phyloP scores from a whole-genome alignment of 2,888 invertebrate species.

The Orthosia gracilis region DNA sequence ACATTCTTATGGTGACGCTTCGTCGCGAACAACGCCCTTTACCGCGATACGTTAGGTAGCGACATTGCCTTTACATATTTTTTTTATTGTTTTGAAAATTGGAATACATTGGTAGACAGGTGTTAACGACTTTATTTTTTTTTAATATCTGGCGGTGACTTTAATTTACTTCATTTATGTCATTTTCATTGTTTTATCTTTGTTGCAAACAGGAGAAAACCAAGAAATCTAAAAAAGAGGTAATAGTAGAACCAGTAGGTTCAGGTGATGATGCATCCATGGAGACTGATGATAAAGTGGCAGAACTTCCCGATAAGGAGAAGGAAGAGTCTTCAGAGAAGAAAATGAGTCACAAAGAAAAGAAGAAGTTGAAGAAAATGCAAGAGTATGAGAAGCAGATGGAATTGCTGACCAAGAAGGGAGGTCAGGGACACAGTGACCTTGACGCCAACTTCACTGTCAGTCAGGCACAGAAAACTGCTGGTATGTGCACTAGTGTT shows the following conservation, averaged over 20 bases:
- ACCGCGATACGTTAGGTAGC: no score
- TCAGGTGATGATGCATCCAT: slow-evolving; percentile 73
- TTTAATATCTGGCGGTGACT: no score
- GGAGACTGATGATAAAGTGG: slow-evolving; percentile 76
- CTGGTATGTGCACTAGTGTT: slow-evolving; percentile 80
- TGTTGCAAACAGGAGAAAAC: slow-evolving; percentile 73
- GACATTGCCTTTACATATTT: no score
- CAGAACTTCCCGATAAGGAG: slow-evolving; percentile 72
- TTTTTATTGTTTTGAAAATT: no score
- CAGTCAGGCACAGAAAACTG: slow-evolving; percentile 95
- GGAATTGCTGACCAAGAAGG: slow-evolving; percentile 96
- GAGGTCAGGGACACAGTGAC: slow-evolving; percentile 97
- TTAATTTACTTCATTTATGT: background rate
- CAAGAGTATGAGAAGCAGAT: slow-evolving; percentile 97
- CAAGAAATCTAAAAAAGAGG: slow-evolving; percentile 72
- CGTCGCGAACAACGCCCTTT: no score
- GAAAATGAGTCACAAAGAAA: slow-evolving; percentile 97
- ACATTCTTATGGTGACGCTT: no score
- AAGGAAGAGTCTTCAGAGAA: slow-evolving; percentile 91
- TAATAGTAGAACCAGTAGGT: slow-evolving; percentile 68
- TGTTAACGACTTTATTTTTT: no score
- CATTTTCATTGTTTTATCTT: background rate
- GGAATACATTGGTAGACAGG: no score
- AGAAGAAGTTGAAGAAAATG: slow-evolving; percentile 97
- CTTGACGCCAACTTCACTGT: slow-evolving; percentile 98